A percentile compares a stretch with the other conserved stretches of the same genome.
Conservation (phyloP, 2,113 vertebrate species). For the Phalacrocorax brasilianus region DNA sequence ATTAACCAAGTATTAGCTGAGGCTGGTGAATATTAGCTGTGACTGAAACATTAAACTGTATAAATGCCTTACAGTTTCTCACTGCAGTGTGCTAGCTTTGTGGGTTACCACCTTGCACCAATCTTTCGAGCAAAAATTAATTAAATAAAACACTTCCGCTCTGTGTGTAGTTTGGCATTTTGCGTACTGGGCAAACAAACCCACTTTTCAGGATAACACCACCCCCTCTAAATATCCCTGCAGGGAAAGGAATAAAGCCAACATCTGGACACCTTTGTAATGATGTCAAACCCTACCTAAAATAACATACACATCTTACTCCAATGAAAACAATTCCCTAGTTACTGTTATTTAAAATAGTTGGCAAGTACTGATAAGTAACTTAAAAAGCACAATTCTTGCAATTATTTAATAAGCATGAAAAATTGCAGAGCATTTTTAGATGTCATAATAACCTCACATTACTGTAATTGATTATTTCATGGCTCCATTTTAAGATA, state of each 20-base stretch:
- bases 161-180: no score
- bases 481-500: background rate
- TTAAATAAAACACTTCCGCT: no score
- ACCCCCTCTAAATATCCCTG: background rate
- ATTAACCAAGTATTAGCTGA: no score
- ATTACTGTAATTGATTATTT: background rate
- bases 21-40: no score
- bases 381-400: background rate
- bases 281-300: background rate
- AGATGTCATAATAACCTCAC: background rate
- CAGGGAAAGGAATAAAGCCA: background rate
- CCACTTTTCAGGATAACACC: no score
- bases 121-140: no score
- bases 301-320: background rate
- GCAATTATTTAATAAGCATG: background rate
- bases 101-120: no score
- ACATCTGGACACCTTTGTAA: background rate
- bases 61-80: no score
- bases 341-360: background rate
- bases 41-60: no score
- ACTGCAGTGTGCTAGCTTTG: no score
- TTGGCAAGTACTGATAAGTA: background rate
- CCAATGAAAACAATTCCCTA: background rate
- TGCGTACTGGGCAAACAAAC: no score
- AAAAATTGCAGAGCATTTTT: conserved; percentile 4